These are phyloP conservation scores for Eupithecia exiguata DNA, from an alignment of 2,888 invertebrate species.

Conservation along the genomic window DNA sequence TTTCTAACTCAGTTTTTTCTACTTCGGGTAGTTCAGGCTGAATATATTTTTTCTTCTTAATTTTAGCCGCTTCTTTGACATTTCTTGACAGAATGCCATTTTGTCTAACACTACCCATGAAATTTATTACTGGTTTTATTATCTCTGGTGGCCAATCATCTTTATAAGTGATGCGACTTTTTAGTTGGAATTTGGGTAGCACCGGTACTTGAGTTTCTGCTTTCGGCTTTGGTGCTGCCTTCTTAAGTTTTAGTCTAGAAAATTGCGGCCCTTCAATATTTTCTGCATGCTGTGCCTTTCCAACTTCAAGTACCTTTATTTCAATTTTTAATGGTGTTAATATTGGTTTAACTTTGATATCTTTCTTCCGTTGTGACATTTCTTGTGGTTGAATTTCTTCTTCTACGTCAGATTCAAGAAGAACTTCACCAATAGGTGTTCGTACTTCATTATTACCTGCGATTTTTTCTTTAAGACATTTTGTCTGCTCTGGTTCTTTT, in stretches of 20 bases:
- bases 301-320: constrained; percentile 85
- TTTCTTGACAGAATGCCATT: constrained; percentile 88
- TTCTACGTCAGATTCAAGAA: neutral
- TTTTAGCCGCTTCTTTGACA: constrained; percentile 87
- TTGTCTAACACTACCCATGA: constrained; percentile 83
- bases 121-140: constrained; percentile 77
- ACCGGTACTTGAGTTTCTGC: constrained; percentile 64
- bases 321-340: constrained; percentile 85
- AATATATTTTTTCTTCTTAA: constrained; percentile 84
- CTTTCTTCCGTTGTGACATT: constrained; percentile 35
- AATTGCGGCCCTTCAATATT: constrained; percentile 85
- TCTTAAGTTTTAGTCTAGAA: constrained; percentile 88
- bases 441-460: neutral
- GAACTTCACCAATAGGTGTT: neutral
- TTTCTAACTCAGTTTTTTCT: constrained; percentile 83
- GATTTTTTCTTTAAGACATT: neutral
- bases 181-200: constrained; percentile 88
- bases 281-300: constrained; percentile 86
- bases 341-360: constrained; percentile 59
- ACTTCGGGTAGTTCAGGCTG: constrained; percentile 83
- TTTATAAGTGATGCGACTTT: constrained; percentile 86
- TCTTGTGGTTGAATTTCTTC: constrained; percentile 20
- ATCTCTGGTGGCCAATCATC: constrained; percentile 86
- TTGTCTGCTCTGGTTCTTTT: neutral
- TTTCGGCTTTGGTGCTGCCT: constrained; percentile 80